Base-by-base conservation (phyloP, 1,140 invertebrate species). In the Leucophenga varia region DNA sequence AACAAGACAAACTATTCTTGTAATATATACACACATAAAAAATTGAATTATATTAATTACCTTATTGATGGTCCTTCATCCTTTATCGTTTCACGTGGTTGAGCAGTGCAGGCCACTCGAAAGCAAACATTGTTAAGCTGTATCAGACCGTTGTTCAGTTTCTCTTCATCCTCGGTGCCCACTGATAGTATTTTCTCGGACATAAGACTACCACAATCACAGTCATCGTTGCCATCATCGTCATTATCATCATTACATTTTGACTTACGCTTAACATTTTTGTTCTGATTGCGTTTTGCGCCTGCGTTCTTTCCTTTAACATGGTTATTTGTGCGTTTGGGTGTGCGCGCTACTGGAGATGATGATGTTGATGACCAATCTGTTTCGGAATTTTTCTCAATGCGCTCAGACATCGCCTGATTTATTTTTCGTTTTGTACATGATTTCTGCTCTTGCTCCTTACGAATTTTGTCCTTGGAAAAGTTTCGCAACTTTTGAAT, bases 401-500 rank as follows among this genome's bases (percentile, higher is more conserved):
- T 38, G 9, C 49, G 47, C 46, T 68, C 63, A 7, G 42, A 59
- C 2, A 65, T 25, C 0, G 64, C 64, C 63, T 64, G 63, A 13
- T 63, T 51, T 20, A 67, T 20, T 13, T 47, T 56, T 18, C 49
- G 58, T 1, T 50, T 44, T 3, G 55, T 48, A 2, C 47, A 45
- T 1, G 41, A 37, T 6, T 47, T 39, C 10, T 59, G 54, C 32
- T 67, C 59, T 10, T 55, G 55, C 18, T 67, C 55, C 35, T 54
- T 63, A 3, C 57, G 59, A 3, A 72, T 20, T 37, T 69, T 72
- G 20, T 72, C 61, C 30, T 61, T 72, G 6, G 69, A 72, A 21
- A 72, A 61, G 7, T 55, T 45, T 4, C 64, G 69, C 28, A 72
- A 53, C 48, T 69, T 55, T 55, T 72, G 69, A 9, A 72, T 72